A percentile compares a stretch with the other conserved stretches of the same genome.
phyloP scores from a whole-genome alignment of 64 coral and sea anemone genomes.

The Pocillopora damicornis region DNA sequence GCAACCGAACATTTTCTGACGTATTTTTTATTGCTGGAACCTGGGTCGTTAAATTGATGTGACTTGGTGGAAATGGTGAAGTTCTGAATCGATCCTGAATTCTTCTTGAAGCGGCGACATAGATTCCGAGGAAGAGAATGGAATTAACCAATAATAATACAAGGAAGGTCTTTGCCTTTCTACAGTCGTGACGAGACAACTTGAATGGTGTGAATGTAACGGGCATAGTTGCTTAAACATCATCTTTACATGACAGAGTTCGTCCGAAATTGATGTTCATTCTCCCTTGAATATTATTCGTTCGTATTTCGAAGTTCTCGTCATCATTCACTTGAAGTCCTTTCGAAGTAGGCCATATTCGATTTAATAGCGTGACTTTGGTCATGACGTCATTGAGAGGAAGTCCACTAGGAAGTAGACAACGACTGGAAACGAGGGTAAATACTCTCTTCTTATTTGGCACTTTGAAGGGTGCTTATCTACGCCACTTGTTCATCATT shows the following conservation, averaged over 20 bases:
- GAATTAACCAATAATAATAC: neutral
- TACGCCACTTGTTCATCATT: too few relatives aligned
- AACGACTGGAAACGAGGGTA: too few relatives aligned
- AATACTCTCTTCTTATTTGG: too few relatives aligned
- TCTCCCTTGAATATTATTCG: too few relatives aligned
- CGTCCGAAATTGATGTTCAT: neutral
- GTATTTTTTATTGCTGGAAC: neutral
- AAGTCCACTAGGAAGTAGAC: too few relatives aligned
- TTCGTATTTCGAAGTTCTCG: too few relatives aligned
- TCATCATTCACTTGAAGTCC: too few relatives aligned
- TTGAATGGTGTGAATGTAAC: neutral
- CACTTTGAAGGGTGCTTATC: too few relatives aligned
- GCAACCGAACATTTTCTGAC: neutral
- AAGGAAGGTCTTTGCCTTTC: neutral
- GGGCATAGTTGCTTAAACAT: neutral
- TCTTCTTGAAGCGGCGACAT: conserved; percentile 1
- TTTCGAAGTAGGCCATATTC: too few relatives aligned
- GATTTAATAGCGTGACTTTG: too few relatives aligned
- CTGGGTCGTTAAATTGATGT: neutral
- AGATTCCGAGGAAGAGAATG: conserved; percentile 10
- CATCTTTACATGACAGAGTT: neutral
- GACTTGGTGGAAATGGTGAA: neutral
- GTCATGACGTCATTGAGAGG: too few relatives aligned
- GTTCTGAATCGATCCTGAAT: neutral
- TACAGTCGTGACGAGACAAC: neutral